These are phyloP conservation scores for Eolophus roseicapilla DNA, from an alignment of 2,113 vertebrate genomes.

Conservation along the genomic window DNA sequence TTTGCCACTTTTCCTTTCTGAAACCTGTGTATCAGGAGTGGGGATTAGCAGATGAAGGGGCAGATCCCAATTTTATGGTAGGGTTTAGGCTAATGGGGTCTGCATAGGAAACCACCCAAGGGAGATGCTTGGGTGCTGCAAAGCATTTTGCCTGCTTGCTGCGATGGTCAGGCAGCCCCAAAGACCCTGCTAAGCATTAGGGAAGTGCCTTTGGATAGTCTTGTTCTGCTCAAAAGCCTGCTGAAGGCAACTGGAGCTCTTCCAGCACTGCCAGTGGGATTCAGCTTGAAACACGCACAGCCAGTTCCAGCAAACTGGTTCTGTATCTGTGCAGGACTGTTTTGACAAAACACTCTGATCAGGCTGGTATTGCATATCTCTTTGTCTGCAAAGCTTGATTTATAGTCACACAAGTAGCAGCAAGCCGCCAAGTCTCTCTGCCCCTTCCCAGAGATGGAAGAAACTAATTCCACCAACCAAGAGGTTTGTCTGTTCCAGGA, in stretches of 20 bases:
- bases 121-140: not conserved
- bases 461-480: not conserved
- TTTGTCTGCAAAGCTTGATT: not conserved
- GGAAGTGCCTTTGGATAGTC: not conserved
- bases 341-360: not conserved
- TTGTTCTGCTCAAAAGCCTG: not conserved
- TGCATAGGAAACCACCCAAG: not conserved
- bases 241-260: not conserved
- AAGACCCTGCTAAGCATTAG: not conserved
- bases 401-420: not conserved
- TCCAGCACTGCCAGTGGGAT: not conserved
- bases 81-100: accelerated
- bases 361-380: not conserved
- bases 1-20: not conserved
- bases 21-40: not conserved
- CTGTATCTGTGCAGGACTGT: not conserved
- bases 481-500: not conserved
- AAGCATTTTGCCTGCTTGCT: not conserved
- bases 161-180: not conserved
- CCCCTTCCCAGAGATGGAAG: not conserved
- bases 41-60: not conserved
- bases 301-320: not conserved
- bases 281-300: not conserved
- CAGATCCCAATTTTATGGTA: not conserved
- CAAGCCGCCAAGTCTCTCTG: not conserved